phyloP scores from a whole-genome alignment of 2,797 vertebrate genomes.

The Muscicapa striata region DNA sequence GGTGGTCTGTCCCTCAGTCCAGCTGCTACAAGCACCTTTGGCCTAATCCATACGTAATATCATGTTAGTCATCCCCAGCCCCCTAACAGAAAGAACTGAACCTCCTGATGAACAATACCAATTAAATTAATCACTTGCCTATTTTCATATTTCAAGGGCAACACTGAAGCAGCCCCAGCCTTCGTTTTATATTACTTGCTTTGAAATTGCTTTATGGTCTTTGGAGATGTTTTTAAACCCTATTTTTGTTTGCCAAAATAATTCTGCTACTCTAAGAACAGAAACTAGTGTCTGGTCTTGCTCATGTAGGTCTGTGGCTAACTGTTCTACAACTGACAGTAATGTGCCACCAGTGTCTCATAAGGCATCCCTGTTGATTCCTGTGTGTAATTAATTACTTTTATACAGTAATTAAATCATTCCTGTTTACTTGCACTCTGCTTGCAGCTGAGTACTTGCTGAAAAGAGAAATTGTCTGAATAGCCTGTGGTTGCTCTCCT shows the following conservation, averaged over 20 bases:
- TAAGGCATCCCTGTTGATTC: not conserved
- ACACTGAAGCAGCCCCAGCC: not conserved
- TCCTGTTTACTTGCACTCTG: constrained; percentile 12
- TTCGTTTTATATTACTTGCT: not conserved
- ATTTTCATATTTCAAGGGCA: not conserved
- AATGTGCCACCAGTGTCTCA: constrained; percentile 13
- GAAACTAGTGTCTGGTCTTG: not conserved
- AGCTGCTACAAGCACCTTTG: not conserved
- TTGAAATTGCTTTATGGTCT: not conserved
- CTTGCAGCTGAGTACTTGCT: constrained; percentile 19
- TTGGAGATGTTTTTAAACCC: not conserved
- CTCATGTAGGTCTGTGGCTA: not conserved
- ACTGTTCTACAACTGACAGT: not conserved
- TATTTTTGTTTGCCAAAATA: not conserved
- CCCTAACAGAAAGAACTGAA: not conserved
- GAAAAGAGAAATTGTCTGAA: not conserved
- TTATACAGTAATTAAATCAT: constrained; percentile 35
- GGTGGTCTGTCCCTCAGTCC: not conserved
- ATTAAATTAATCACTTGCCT: not conserved
- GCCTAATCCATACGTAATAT: rapidly evolving
- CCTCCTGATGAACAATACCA: not conserved
- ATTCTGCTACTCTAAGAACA: not conserved
- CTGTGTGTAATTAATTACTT: constrained; percentile 18
- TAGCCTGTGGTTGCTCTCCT: not conserved
- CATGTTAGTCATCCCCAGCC: rapidly evolving